Base-by-base conservation (phyloP, 2,888 invertebrate genomes). In the Heliconius ethilla region DNA sequence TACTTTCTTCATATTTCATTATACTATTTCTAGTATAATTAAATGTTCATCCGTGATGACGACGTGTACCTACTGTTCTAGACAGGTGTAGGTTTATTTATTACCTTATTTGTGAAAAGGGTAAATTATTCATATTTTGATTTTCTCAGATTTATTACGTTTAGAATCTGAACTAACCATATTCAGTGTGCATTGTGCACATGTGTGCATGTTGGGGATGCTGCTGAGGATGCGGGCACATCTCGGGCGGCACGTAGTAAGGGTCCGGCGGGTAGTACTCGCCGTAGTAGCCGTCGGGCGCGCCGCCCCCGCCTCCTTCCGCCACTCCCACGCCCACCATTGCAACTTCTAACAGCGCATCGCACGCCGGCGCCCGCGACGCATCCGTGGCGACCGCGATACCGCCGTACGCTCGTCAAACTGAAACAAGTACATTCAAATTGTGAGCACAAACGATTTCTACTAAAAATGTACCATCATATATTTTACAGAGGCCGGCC, bases 141-240 rank as follows among this genome's bases (percentile, higher is more conserved):
- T 63, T 63, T 63, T 63, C 62, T 63, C 15, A 10, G 18, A 15
- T 15, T 74, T 22, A 11, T 33, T 3, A 63, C 10, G 15, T 37
- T 62, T 3, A 22, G 18, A 45, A 10, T 4, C 22, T 40, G 7
- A 13, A 75, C 96, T 95, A 91, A 97, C 97, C 97, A 91, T 96
- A 97, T 90, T 97, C 97, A 85, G 96, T 95, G 87, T 96, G 96
- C 89, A 97, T 95, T 82, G 96, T 95, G 93, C 97, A 97, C 94
- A 97, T 95, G 86, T 95, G 95, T 83, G 93, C 92, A 85, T 94
- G 96, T 89, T 95, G 96, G 55, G 93, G 95, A 87, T 96, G 96
- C 89, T 93, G 93, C 84, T 95, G 95, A 81, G 96, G 96, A 81
- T 93, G 93, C 83, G 96, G 95, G 86, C 96, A 96, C 92, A 96